These are phyloP conservation scores for Athalia cordata DNA, from an alignment of 2,888 invertebrate genomes.

Conservation along the genomic window DNA sequence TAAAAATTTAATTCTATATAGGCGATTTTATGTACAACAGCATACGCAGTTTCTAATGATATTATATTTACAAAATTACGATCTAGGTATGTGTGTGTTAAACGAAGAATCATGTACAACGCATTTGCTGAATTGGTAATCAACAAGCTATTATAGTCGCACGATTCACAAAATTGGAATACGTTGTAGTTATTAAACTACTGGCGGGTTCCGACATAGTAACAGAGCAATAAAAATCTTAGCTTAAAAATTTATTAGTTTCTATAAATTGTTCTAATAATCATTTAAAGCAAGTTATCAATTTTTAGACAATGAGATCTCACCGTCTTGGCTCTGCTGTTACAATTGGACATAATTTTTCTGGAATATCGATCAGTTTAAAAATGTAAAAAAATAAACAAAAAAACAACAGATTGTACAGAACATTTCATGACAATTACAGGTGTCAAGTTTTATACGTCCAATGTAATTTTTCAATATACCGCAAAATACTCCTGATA, in stretches of 20 bases:
- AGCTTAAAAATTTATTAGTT: conserved; percentile 23
- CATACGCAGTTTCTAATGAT: conserved; percentile 51
- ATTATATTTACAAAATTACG: conserved; percentile 53
- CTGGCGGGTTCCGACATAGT: not conserved
- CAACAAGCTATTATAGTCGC: conserved; percentile 11
- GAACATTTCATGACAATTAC: not conserved
- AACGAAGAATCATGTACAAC: conserved; percentile 47
- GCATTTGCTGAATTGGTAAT: conserved; percentile 48
- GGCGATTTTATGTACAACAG: conserved; percentile 56
- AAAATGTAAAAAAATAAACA: conserved; percentile 6
- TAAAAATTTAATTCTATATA: conserved; percentile 46
- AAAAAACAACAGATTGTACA: not conserved
- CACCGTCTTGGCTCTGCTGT: conserved; percentile 44
- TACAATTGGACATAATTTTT: not conserved
- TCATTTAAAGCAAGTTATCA: conserved; percentile 18
- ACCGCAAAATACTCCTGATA: not conserved
- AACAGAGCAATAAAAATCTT: conserved; percentile 21
- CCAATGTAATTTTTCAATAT: no score
- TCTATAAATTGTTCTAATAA: not conserved
- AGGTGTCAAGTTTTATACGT: no score
- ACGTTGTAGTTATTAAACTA: conserved; percentile 5
- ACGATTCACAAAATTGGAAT: conserved; percentile 1
- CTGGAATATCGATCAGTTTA: conserved; percentile 30
- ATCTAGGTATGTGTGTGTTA: conserved; percentile 33
- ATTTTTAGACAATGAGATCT: conserved; percentile 12